Base-by-base conservation (phyloP, 2,888 invertebrate genomes). In the Stenodera caucasica region DNA sequence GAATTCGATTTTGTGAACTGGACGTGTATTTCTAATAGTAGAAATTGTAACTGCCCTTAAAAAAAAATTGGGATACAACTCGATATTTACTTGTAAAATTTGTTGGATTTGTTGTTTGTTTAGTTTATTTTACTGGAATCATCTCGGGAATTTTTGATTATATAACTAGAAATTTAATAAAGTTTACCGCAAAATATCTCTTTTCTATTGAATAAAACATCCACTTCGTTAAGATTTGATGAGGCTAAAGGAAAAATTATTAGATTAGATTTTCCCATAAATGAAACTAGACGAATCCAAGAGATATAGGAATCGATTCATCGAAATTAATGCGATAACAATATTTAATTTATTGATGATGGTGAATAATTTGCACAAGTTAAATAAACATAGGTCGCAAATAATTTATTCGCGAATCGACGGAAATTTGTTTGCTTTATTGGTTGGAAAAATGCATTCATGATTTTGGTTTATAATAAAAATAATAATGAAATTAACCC, bases 141-240 rank as follows among this genome's bases (percentile, higher is more conserved):
- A 26, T 26, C 3, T 26, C 5, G 26, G 5, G 26, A 26, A 4
- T 26, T 5, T 26, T 5, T 5, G 26, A 26, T 26, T 26, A 5
- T 4, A 11, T 11, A 40, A 11, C 11, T 32, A 11, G 32, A 11
- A 9, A 11, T 2, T 40, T 18, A 18, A 40, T 40, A 40, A 18
- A 40, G 40, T 40, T 18, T 21, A 11, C 11, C 18, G 21, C 11
- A 11, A 40, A 40, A 40, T 40, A 40, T 11, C 18, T 18, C 11
- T 40, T 18, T 18, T 21, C 40, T 40, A 40, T 40, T 40, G 40
- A 40, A 40, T 40, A 40, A 40, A 40, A 40, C 40, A 40, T 40
- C 40, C 15, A 15, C 18, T 40, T 40, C 18, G 40, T 40, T 40
- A 40, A 40, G 18, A 40, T 26, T 26, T 26, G 2, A 26, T 26